Conservation (phyloP, 2,113 vertebrate species). For the Protomyctophum bolini region DNA sequence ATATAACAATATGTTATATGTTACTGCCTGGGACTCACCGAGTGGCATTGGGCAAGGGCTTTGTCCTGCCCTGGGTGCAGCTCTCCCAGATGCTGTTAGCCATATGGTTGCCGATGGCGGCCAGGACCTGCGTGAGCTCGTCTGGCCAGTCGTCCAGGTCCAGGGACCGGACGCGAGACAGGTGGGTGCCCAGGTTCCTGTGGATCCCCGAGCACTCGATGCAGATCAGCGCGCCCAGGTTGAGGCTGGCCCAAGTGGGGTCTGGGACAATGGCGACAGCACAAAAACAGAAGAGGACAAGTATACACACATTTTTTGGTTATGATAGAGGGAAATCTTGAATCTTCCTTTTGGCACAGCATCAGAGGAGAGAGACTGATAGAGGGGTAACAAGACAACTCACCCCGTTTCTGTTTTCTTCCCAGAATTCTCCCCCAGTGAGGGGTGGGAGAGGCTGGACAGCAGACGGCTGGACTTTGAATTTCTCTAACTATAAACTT, state of each 20-base stretch:
- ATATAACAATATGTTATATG: no score
- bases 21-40: conserved; percentile 73
- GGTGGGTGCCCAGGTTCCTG: conserved; percentile 93
- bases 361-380: neutral
- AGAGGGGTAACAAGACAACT: no score
- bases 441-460: no score
- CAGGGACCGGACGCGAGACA: conserved; percentile 93
- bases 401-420: no score
- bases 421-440: no score
- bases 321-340: neutral
- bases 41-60: conserved; percentile 86
- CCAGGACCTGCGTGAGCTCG: conserved; percentile 92
- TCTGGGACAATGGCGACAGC: conserved; percentile 67
- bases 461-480: no score
- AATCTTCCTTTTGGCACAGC: neutral
- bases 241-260: conserved; percentile 95
- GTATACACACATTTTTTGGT: neutral
- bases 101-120: conserved; percentile 90
- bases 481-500: no score
- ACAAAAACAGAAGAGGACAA: neutral
- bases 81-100: conserved; percentile 96
- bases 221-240: conserved; percentile 94
- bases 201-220: conserved; percentile 98
- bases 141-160: conserved; percentile 95
- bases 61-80: conserved; percentile 85